Evolutionary conservation across 2,113 vertebrate species (phyloP), one percentile per base, ranked within the genome.

Genomic region (Entelurus aequoreus): DNA sequence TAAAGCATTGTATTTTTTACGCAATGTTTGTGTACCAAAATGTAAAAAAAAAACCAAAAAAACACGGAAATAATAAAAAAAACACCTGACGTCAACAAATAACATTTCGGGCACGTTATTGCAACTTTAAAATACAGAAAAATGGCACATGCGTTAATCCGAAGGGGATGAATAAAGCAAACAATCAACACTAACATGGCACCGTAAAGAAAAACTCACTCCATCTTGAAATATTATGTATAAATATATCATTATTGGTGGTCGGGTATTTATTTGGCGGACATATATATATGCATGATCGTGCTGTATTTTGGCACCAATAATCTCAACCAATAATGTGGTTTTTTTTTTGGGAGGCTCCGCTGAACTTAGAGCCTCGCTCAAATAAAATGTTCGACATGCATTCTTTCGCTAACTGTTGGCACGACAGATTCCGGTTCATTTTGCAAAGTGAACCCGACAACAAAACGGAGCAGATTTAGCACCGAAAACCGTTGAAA

Each of bases 401-500:
- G 40, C 40, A 9, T 78, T 67, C 35, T 50, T 42, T 28, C 42
- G 36, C 48, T 46, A n/a, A 58, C 40, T 21, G 40, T 71, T 73
- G 77, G 67, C 62, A 54, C 63, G 36, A 13, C 54, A 60, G 50
- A 66, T 74, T 74, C 63, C 19, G 47, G 6, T 54, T 60, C 42
- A 6, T 19, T 15, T 54, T 44, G 49, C 44, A 13, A 37, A 50
- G 40, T 21, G 11, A 71, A 28, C 28, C 28, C 69, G 54, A 72
- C 57, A 57, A 78, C 6, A 72, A 51, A 66, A 75, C 56, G 71
- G 56, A 74, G 49, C 72, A 50, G 50, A 76, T 62, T 69, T 85
- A 88, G 78, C 81, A 85, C 81, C 78, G 80, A 83, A 79, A 81
- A 28, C 28, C 66, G 74, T 77, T 65, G 71, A 76, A 75, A 68